These are phyloP conservation scores for Acrocera orbiculus DNA, from an alignment of 2,888 invertebrate genomes.

Conservation along the genomic window DNA sequence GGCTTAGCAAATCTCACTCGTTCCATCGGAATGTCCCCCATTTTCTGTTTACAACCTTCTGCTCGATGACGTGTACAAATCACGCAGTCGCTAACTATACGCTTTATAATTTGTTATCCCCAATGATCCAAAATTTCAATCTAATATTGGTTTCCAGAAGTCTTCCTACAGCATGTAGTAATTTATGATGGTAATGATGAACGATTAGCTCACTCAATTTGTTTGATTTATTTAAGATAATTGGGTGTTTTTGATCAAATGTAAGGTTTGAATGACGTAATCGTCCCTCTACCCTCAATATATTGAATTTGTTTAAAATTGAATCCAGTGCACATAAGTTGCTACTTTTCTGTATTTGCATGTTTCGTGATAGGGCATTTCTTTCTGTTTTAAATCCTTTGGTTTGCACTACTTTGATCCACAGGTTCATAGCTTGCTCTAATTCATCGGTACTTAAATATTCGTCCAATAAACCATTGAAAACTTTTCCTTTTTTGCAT, in stretches of 20 bases:
- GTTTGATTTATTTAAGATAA: not conserved
- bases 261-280: not conserved
- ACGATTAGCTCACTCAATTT: not conserved
- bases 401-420: too few species aligned
- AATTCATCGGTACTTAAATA: too few species aligned
- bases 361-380: too few species aligned
- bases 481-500: too few species aligned
- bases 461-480: too few species aligned
- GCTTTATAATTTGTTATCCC: not conserved
- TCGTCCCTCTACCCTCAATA: not conserved
- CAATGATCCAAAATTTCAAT: not conserved
- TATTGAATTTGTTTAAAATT: too few species aligned
- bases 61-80: too few species aligned
- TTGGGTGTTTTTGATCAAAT: not conserved
- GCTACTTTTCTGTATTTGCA: too few species aligned
- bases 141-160: not conserved
- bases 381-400: too few species aligned
- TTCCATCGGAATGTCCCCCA: constrained; percentile 9
- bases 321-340: too few species aligned
- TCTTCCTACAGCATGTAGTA: not conserved
- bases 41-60: not conserved
- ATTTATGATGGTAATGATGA: not conserved
- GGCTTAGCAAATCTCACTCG: constrained; percentile 11
- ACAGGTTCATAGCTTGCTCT: too few species aligned
- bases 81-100: not conserved